phyloP scores from a whole-genome alignment of 2,888 invertebrate species.

The Lasioglossum vierecki region DNA sequence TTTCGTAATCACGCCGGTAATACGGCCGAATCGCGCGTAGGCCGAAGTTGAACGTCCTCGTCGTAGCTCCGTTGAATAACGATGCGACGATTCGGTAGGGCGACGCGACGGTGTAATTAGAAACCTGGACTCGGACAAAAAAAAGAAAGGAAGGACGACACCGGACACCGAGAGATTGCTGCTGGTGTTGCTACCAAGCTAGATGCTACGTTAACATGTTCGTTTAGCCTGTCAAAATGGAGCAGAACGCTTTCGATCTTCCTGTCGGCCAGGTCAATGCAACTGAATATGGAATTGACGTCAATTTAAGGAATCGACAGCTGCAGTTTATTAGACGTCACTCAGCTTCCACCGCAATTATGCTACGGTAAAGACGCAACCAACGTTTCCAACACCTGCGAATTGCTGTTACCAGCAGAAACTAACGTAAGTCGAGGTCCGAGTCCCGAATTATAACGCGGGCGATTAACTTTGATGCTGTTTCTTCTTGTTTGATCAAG shows the following conservation, averaged over 20 bases:
- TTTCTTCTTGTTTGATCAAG: too few relatives aligned
- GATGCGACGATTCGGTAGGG: constrained; percentile 48
- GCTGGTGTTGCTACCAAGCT: background rate
- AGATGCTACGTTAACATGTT: background rate
- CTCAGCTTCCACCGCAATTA: background rate
- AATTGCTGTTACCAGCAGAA: background rate
- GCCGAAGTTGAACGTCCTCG: constrained; percentile 55
- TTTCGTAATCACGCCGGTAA: constrained; percentile 73
- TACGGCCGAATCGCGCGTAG: constrained; percentile 57
- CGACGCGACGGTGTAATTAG: constrained; percentile 44
- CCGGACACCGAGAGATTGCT: background rate
- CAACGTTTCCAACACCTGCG: background rate
- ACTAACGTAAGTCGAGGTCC: background rate
- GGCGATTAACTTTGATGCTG: background rate
- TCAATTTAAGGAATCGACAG: background rate
- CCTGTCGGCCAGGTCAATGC: background rate
- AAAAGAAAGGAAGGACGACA: background rate
- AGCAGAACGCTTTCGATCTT: background rate
- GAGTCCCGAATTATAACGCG: background rate
- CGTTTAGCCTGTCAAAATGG: background rate
- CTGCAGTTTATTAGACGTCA: background rate
- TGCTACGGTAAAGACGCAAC: background rate
- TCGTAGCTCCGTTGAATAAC: constrained; percentile 58
- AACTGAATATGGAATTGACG: background rate
- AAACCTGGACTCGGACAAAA: constrained; percentile 31